Percentiles rank a stretch among this genome's conserved stretches.
Evolutionary conservation across 2,797 vertebrate species (phyloP).

Genomic region (Enteromius unitaeniatus): DNA sequence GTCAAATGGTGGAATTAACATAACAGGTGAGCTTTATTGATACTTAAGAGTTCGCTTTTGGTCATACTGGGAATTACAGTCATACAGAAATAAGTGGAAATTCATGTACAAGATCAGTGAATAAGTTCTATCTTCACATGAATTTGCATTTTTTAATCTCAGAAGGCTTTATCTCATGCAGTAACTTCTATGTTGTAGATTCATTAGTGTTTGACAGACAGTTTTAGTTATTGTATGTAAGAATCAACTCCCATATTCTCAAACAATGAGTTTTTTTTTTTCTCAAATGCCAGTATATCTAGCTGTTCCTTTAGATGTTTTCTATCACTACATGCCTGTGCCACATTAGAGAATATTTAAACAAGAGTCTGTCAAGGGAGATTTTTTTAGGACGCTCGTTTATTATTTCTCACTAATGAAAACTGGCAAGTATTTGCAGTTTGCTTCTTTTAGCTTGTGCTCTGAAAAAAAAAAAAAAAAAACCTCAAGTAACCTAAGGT

Average conservation of each 20-base stretch:
- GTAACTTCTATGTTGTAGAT: not conserved
- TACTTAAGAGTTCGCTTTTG: not conserved
- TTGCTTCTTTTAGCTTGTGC: not conserved
- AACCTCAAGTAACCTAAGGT: not conserved
- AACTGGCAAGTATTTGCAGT: constrained; percentile 27
- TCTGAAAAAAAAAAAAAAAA: not conserved
- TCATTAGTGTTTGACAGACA: constrained; percentile 30
- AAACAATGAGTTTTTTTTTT: constrained; percentile 14
- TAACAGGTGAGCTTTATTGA: constrained; percentile 14
- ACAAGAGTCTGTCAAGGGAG: constrained; percentile 42
- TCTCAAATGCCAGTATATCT: constrained; percentile 6
- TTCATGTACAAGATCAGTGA: not conserved
- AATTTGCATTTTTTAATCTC: not conserved
- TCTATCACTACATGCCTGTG: constrained; percentile 57
- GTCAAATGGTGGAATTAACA: not conserved
- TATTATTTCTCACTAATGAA: constrained; percentile 47
- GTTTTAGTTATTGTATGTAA: constrained; percentile 15
- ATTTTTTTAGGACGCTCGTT: not conserved
- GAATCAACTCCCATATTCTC: not conserved
- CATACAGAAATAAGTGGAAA: not conserved
- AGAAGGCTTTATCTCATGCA: not conserved
- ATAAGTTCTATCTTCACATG: not conserved
- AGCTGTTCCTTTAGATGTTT: constrained; percentile 5
- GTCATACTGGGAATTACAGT: not conserved
- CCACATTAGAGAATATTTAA: constrained; percentile 55